Evolutionary conservation across 1,140 invertebrate species (phyloP).

Genomic region (Drosophila micromelanica): DNA sequence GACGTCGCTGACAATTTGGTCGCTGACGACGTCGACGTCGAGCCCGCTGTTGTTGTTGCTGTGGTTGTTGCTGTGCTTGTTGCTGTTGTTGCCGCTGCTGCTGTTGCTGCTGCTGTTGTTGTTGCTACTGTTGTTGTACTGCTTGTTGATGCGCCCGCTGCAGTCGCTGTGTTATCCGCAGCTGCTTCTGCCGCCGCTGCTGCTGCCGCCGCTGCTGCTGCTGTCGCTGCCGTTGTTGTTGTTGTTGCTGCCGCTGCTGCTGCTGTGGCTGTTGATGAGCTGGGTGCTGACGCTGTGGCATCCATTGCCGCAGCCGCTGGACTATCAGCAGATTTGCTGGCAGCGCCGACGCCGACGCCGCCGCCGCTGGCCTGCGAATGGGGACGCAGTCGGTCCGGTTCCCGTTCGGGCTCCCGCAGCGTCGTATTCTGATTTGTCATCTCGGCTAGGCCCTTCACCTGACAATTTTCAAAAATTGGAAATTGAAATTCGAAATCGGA

Average conservation of each 20-base stretch:
- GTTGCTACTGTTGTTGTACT: slow-evolving; percentile 30
- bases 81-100: slow-evolving; percentile 29
- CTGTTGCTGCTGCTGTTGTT: slow-evolving; percentile 25
- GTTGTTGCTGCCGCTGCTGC: slow-evolving; percentile 39
- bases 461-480: slow-evolving; percentile 13
- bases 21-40: slow-evolving; percentile 17
- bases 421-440: slow-evolving; percentile 92
- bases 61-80: slow-evolving; percentile 38
- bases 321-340: slow-evolving; percentile 60
- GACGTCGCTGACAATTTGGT: slow-evolving; percentile 20
- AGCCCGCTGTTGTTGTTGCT: slow-evolving; percentile 30
- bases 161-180: slow-evolving; percentile 47
- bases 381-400: slow-evolving; percentile 82
- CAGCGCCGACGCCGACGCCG: slow-evolving; percentile 49
- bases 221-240: slow-evolving; percentile 33
- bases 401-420: slow-evolving; percentile 84
- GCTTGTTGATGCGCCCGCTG: slow-evolving; percentile 1
- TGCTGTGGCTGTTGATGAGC: slow-evolving; percentile 31
- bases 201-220: slow-evolving; percentile 32
- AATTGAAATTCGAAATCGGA: neutral
- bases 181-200: slow-evolving; percentile 9
- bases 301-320: slow-evolving; percentile 56
- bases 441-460: slow-evolving; percentile 95
- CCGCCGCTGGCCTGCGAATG: slow-evolving; percentile 74
- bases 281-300: slow-evolving; percentile 44